These are phyloP conservation scores for Petrocephalus sullivani DNA, from an alignment of 2,797 vertebrate genomes.

Conservation along the genomic window DNA sequence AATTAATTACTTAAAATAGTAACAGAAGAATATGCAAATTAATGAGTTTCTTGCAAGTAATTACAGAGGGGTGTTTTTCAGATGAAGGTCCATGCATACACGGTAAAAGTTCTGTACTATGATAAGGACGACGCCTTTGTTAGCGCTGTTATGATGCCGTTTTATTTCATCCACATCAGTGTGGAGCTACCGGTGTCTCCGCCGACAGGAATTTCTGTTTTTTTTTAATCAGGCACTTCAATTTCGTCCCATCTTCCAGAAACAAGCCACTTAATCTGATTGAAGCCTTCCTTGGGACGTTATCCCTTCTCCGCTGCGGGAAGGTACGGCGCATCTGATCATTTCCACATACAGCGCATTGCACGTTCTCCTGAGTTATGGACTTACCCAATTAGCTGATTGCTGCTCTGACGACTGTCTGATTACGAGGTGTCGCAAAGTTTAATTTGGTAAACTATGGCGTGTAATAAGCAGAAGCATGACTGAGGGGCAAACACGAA, in stretches of 20 bases:
- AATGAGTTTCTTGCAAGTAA: neutral
- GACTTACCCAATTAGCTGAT: conserved; percentile 9
- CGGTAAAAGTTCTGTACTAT: too few relatives aligned
- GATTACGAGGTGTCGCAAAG: neutral
- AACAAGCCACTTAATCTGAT: neutral
- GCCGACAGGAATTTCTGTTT: neutral
- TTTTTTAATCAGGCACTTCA: neutral
- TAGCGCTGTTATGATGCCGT: neutral
- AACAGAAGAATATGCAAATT: neutral
- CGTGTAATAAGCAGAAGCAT: neutral
- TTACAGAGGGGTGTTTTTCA: neutral
- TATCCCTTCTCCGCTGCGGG: neutral
- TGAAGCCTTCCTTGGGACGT: neutral
- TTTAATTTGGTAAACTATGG: neutral
- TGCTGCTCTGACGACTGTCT: neutral
- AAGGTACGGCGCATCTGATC: neutral
- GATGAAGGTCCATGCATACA: neutral
- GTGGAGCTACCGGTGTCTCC: neutral
- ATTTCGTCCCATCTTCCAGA: neutral
- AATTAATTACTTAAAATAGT: neutral
- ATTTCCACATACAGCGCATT: neutral
- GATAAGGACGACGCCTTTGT: neutral
- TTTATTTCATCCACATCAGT: neutral
- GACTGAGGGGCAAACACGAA: neutral
- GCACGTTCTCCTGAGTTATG: neutral